Conservation (phyloP, 2,113 vertebrate genomes). For the Carassius carassius region DNA sequence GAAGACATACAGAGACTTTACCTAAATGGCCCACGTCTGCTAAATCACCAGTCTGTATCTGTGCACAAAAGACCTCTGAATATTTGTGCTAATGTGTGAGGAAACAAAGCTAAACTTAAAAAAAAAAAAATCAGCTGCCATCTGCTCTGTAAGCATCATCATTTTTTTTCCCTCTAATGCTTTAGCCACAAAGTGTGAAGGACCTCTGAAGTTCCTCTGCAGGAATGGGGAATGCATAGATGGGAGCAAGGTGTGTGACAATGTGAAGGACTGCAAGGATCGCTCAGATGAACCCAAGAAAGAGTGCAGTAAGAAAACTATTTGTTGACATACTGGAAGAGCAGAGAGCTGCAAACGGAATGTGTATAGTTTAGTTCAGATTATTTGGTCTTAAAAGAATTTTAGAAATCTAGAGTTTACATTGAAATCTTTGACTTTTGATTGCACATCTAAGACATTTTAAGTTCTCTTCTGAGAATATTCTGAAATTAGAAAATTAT, state of each 20-base stretch:
- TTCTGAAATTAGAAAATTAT: too few species aligned
- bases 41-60: not conserved
- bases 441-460: too few species aligned
- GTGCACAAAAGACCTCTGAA: not conserved
- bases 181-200: constrained; percentile 89
- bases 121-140: not conserved
- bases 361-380: not conserved
- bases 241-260: constrained; percentile 90
- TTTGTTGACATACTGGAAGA: not conserved
- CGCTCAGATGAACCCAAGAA: constrained; percentile 96
- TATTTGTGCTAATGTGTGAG: not conserved
- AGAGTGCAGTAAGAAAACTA: constrained; percentile 87
- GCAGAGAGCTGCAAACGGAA: not conserved
- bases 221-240: constrained; percentile 96
- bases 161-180: constrained; percentile 55
- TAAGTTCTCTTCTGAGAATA: too few species aligned
- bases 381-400: not conserved
- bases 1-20: not conserved
- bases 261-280: constrained; percentile 94
- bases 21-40: not conserved
- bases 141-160: not conserved
- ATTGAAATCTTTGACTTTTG: not conserved
- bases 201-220: constrained; percentile 92
- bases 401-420: not conserved
- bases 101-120: constrained; percentile 1